These are phyloP conservation scores for Calameuta filiformis DNA, from an alignment of 2,888 invertebrate genomes.

Conservation along the genomic window DNA sequence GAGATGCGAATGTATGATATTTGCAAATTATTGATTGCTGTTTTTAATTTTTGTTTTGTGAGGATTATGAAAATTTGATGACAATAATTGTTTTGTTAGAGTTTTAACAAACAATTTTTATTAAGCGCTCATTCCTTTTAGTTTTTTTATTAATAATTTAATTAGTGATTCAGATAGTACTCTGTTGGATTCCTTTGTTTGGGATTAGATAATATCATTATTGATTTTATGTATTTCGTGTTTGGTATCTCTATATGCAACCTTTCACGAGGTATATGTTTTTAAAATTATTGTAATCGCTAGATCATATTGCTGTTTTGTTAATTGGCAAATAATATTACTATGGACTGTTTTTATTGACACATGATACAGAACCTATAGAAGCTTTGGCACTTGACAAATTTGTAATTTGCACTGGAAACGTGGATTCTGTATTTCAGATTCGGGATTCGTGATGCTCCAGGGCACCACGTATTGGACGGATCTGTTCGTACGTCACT, in stretches of 20 bases:
- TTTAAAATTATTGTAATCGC: background rate
- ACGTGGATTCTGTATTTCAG: constrained; percentile 67
- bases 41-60: background rate
- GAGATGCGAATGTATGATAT: background rate
- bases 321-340: background rate
- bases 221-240: background rate
- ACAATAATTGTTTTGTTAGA: background rate
- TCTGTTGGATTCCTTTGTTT: background rate
- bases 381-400: background rate
- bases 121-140: background rate
- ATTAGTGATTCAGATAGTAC: background rate
- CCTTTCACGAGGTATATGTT: background rate
- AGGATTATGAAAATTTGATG: background rate
- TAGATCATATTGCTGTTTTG: background rate
- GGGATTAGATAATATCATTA: background rate
- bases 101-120: background rate
- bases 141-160: background rate
- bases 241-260: background rate
- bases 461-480: constrained; percentile 97
- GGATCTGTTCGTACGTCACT: constrained; percentile 93
- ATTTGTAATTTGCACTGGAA: background rate
- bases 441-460: constrained; percentile 91
- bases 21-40: background rate
- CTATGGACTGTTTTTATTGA: background rate
- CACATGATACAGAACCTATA: background rate